Evolutionary conservation across 1,140 invertebrate species (phyloP), one percentile per base, ranked within the genome.

Genomic region (Brachystomella parvula): DNA sequence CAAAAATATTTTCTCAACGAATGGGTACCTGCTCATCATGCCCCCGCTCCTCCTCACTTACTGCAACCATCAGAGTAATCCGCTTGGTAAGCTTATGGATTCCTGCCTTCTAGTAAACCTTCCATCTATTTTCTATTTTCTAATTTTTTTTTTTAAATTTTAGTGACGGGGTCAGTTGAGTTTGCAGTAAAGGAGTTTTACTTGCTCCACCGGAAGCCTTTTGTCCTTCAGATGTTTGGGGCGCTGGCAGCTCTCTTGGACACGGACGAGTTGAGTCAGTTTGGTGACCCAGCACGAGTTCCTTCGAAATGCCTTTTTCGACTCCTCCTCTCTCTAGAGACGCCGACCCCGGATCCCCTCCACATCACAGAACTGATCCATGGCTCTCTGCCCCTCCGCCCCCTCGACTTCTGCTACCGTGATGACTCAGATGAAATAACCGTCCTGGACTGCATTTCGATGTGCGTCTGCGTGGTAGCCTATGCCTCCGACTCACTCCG

Each of bases 181-280:
- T 99, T 98, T 77, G 90, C 94, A 0, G 95, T 96, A 3, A 96
- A 97, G 76, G 96, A 99, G 77, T 98, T 99, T 79, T 99, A 98
- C 79, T 83, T 98, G 57, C 86, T 99, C 77, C 98, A 99, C 76
- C 83, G 96, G 64, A 99, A 99, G 76, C 96, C 96, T 1, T 99
- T 99, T 75, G 93, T 98, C 68, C 81, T 98, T 26, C 92, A 99
- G 84, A 96, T 98, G 93, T 98, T 99, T 81, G 96, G 96, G 3
- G 95, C 92, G 56, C 89, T 97, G 1, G 96, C 96, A 0, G 89
- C 94, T 1, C 92, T 98, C 74, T 81, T 99, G 32, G 95, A 98
- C 76, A 92, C 90, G 1, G 94, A 99, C 76, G 88, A 90, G 75
- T 85, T 87, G 65, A 86, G 87, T 57, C 84, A 87, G 3, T 89